Conservation (phyloP, 2,113 vertebrate genomes). For the Calidris pugnax region DNA sequence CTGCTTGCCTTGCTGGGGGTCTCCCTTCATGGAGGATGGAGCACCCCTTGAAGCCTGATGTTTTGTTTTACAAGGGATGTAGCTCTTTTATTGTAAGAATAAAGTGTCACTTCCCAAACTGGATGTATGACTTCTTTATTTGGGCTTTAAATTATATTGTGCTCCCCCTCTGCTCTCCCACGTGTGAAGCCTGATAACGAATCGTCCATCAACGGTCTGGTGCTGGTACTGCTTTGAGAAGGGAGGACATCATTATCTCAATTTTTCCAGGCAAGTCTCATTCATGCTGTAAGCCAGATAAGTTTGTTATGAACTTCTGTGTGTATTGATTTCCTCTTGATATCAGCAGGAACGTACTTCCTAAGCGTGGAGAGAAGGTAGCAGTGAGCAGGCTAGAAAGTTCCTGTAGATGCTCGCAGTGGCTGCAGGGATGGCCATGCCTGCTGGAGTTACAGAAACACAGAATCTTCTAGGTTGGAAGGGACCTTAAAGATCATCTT, state of each 20-base stretch:
- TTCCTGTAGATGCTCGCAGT: neutral
- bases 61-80: neutral
- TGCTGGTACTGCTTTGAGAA: neutral
- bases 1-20: neutral
- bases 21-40: neutral
- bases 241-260: neutral
- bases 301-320: neutral
- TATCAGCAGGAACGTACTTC: neutral
- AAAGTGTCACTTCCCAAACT: slow-evolving; percentile 14
- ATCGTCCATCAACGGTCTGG: neutral
- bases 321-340: neutral
- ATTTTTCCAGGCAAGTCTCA: neutral
- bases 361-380: neutral
- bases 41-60: neutral
- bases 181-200: neutral
- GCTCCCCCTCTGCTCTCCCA: neutral
- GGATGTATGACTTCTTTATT: neutral
- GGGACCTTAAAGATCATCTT: no score
- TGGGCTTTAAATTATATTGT: neutral
- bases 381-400: neutral
- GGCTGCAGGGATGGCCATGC: neutral
- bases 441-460: no score
- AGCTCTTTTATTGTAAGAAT: neutral
- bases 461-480: no score
- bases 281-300: neutral